Evolutionary conservation across 2,113 vertebrate genomes (phyloP).

Genomic region (Indicator maculatus): DNA sequence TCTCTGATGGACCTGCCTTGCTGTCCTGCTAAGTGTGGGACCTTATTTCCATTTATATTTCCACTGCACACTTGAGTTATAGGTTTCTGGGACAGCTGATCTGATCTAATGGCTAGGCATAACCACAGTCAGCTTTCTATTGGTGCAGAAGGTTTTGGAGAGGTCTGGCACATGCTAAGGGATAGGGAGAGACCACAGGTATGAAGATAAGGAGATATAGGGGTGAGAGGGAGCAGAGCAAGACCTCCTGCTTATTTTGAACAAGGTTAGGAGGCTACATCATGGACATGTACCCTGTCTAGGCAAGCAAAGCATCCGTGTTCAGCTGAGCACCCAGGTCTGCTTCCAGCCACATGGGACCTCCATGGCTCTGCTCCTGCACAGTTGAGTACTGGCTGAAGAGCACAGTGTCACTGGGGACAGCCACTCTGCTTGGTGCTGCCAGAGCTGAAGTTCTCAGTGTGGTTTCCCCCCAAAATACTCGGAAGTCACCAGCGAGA

Average conservation of each 20-base stretch:
- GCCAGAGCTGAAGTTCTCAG: background rate
- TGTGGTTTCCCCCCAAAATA: rapidly evolving
- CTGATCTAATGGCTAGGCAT: background rate
- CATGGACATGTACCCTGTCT: background rate
- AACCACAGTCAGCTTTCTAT: background rate
- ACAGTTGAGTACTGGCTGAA: rapidly evolving
- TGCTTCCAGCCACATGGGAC: background rate
- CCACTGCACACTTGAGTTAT: background rate
- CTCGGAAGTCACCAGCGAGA: background rate
- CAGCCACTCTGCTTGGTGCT: too few species aligned
- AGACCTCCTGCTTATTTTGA: background rate
- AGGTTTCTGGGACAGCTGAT: background rate
- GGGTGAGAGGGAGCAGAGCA: background rate
- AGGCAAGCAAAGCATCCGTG: background rate
- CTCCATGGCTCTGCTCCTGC: background rate
- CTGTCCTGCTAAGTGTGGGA: rapidly evolving
- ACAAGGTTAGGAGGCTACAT: background rate
- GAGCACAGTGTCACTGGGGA: rapidly evolving
- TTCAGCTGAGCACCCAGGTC: background rate
- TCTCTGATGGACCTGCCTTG: background rate
- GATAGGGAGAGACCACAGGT: background rate
- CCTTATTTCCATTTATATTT: background rate
- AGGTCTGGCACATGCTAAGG: background rate
- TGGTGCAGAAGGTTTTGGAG: background rate
- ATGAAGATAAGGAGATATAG: background rate